phyloP scores from a whole-genome alignment of 2,888 invertebrate species.

The Mechanitis mazaeus region DNA sequence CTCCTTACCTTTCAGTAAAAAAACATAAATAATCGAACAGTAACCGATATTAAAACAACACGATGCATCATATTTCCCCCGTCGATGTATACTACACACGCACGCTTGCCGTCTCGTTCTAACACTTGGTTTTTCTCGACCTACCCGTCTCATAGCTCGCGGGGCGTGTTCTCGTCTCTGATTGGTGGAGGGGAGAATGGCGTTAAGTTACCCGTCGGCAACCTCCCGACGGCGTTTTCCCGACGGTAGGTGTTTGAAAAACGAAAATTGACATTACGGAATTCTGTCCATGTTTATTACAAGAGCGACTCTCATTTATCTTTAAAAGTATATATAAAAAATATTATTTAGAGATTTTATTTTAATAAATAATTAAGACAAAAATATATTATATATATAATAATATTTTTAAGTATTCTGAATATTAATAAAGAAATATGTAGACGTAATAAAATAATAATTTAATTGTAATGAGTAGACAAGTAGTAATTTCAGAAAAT shows the following conservation, averaged over 20 bases:
- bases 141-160: slow-evolving; percentile 40
- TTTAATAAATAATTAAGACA: no score
- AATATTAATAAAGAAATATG: no score
- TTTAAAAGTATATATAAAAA: no score
- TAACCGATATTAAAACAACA: slow-evolving; percentile 72
- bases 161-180: slow-evolving; percentile 64
- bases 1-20: slow-evolving; percentile 56
- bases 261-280: slow-evolving; percentile 46
- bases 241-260: slow-evolving; percentile 63
- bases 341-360: no score
- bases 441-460: no score
- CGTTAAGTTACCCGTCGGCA: slow-evolving; percentile 50
- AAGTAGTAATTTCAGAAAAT: no score
- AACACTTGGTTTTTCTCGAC: slow-evolving; percentile 47
- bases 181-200: slow-evolving; percentile 68
- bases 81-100: slow-evolving; percentile 56
- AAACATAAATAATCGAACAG: slow-evolving; percentile 67
- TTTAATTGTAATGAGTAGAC: no score
- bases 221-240: slow-evolving; percentile 70
- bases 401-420: no score
- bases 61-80: slow-evolving; percentile 74
- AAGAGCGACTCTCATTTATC: slow-evolving; percentile 15
- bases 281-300: slow-evolving; percentile 29
- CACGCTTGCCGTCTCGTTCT: slow-evolving; percentile 47
- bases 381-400: no score